These are phyloP conservation scores for Lagopus muta DNA, from an alignment of 2,113 vertebrate species.

Conservation along the genomic window DNA sequence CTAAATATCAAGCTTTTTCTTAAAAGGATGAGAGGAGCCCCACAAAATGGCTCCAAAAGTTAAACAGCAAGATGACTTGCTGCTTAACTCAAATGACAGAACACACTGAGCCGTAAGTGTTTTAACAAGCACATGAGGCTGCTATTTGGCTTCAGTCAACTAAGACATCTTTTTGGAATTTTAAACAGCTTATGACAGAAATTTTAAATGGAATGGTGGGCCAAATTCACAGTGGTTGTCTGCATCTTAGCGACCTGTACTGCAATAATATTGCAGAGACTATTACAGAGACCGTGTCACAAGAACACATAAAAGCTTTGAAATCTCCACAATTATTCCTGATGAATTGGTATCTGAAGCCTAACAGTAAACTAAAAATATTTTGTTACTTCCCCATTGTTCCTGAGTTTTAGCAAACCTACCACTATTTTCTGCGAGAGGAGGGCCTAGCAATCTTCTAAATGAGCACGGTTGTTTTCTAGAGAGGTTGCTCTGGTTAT, in stretches of 20 bases:
- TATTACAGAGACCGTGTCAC: neutral
- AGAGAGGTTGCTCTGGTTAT: neutral
- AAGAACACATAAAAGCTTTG: neutral
- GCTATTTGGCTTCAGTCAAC: neutral
- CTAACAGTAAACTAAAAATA: neutral
- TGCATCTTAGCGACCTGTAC: neutral
- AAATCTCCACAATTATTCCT: neutral
- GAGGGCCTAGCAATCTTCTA: neutral
- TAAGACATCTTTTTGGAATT: neutral
- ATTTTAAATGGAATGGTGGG: neutral
- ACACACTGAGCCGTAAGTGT: neutral
- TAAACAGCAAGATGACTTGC: neutral
- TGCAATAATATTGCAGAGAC: neutral
- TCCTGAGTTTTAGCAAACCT: neutral
- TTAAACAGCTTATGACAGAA: neutral
- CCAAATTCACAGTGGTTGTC: fast-evolving
- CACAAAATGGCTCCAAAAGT: neutral
- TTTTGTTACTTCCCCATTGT: neutral
- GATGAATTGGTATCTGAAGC: neutral
- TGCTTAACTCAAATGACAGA: neutral
- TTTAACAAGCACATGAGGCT: neutral
- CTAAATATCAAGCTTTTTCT: neutral
- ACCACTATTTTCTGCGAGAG: neutral
- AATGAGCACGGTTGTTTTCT: neutral
- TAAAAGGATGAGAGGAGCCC: neutral